Evolutionary conservation across 2,888 invertebrate genomes (phyloP), one percentile per base, ranked within the genome.

Genomic region (Melinaea marsaeus): DNA sequence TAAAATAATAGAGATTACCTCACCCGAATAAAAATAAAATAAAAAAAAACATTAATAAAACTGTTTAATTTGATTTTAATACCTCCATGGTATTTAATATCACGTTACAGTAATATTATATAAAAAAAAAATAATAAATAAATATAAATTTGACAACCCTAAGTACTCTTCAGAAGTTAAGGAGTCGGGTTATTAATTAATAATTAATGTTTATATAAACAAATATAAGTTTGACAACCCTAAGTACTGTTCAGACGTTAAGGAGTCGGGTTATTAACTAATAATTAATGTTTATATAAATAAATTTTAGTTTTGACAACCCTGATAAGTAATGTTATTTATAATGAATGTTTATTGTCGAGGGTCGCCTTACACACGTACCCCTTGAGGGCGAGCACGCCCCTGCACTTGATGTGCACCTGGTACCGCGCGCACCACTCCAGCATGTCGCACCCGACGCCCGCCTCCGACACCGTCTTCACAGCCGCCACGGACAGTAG

Each of bases 381-480:
- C 0, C 98, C 98, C 82, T 98, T 98, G 13, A 95, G 94, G 2
- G 96, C 95, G 55, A 99, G 92, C 6, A 99, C 97, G 1, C 98
- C 98, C 56, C 98, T 92, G 76, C 97, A 96, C 77, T 96, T 97
- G 46, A 98, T 93, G 78, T 98, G 95, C 0, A 97, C 95, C 73
- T 97, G 95, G 84, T 97, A 98, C 55, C 98, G 91, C 48, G 95
- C 92, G 3, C 95, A 94, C 97, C 97, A 98, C 63, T 94, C 92
- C 13, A 95, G 79, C 54, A 86, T 84, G 64, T 88, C 82, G 67
- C 90, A 90, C 0, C 86, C 80, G n/a, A 74, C 65, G 7, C 75
- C 75, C 0, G 78, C 88, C 13, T 91, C 85, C 0, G 90, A 85
- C 0, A 96, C 89, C 32, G 93, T 92, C 65, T 91, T 92, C 64